phyloP scores from a whole-genome alignment of 2,888 invertebrate species.

The Lathronympha strigana region DNA sequence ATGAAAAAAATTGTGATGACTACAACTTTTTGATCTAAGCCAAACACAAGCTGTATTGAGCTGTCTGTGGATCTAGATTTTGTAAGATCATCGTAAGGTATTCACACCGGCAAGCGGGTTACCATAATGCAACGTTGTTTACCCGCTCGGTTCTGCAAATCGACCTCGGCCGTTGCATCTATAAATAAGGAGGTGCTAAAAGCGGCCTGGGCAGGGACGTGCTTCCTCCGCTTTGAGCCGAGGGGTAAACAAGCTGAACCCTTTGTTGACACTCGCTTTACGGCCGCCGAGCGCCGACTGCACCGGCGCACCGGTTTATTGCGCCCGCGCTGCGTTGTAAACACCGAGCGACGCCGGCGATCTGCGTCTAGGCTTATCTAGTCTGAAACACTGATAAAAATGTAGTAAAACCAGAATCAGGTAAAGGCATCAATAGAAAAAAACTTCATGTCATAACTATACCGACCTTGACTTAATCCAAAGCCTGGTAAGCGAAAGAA shows the following conservation, averaged over 20 bases:
- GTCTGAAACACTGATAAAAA: slow-evolving; percentile 47
- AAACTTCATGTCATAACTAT: no score
- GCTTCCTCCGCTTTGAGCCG: slow-evolving; percentile 81
- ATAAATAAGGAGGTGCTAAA: slow-evolving; percentile 84
- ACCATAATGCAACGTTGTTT: slow-evolving; percentile 66
- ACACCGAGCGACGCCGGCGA: slow-evolving; percentile 53
- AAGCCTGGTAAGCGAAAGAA: no score
- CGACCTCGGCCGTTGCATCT: slow-evolving; percentile 72
- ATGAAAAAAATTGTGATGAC: no score
- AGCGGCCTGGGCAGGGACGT: slow-evolving; percentile 78
- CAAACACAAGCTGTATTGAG: no score
- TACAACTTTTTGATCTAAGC: no score
- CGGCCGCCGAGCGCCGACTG: slow-evolving; percentile 59
- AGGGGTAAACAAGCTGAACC: slow-evolving; percentile 78
- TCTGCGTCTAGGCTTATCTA: slow-evolving; percentile 44
- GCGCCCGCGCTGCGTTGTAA: slow-evolving; percentile 64
- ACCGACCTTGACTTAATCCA: no score
- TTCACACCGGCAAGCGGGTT: slow-evolving; percentile 12
- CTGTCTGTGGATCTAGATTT: background rate
- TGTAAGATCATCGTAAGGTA: background rate
- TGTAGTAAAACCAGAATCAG: no score
- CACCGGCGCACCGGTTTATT: slow-evolving; percentile 59
- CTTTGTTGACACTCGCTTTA: slow-evolving; percentile 81
- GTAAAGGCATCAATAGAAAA: no score
- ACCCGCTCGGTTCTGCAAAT: slow-evolving; percentile 77